Conservation (phyloP, 2,113 vertebrate species). For the Australoheros scitulus region DNA sequence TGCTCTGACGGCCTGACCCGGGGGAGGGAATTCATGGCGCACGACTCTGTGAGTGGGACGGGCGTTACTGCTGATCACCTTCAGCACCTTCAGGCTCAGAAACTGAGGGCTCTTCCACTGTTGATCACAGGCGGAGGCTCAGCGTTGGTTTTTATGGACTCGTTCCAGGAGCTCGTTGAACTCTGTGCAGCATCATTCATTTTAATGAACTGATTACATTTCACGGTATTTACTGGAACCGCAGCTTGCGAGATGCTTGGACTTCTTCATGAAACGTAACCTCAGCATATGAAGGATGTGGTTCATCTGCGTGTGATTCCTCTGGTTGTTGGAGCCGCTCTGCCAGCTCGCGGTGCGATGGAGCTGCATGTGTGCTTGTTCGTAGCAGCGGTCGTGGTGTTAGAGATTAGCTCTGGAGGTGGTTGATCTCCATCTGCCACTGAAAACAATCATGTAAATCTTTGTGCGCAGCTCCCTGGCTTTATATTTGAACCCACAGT, state of each 20-base stretch:
- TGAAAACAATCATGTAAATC: slow-evolving; percentile 3
- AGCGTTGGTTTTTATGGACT: neutral
- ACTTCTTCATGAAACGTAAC: neutral
- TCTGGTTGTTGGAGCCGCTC: neutral
- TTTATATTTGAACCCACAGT: neutral
- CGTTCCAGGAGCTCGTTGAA: neutral
- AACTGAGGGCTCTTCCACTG: too few relatives aligned
- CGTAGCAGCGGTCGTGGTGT: neutral
- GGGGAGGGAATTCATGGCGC: too few relatives aligned
- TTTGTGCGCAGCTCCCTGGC: neutral
- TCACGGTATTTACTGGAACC: neutral
- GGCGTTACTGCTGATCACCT: neutral
- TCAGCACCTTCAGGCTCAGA: neutral
- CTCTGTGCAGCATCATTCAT: neutral
- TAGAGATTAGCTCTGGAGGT: slow-evolving; percentile 32
- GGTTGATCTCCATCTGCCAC: slow-evolving; percentile 25
- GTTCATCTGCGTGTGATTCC: neutral
- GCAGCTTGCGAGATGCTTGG: neutral
- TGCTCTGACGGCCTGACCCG: neutral
- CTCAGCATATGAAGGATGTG: neutral
- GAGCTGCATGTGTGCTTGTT: neutral
- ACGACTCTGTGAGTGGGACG: neutral
- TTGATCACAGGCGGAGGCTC: too few relatives aligned
- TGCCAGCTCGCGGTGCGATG: too few relatives aligned
- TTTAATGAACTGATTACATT: neutral